phyloP scores from a whole-genome alignment of 2,113 vertebrate genomes.

The Myanophis thanlyinensis region DNA sequence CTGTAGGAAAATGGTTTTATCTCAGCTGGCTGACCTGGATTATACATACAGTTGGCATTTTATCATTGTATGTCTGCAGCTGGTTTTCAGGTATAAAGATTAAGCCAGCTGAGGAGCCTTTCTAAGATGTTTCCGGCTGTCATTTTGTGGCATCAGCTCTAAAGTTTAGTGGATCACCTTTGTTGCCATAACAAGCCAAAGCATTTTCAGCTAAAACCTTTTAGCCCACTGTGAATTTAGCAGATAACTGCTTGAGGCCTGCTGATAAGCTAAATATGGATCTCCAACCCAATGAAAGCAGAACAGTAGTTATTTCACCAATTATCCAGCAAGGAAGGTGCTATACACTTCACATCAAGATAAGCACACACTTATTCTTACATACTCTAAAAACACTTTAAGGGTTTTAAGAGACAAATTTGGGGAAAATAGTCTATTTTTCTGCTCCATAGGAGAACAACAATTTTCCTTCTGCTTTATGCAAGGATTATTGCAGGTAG shows the following conservation, averaged over 20 bases:
- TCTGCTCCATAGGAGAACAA: neutral
- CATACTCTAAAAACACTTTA: neutral
- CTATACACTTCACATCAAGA: neutral
- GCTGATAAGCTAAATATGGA: slow-evolving; percentile 26
- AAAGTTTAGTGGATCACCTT: slow-evolving; percentile 24
- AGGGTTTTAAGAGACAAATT: neutral
- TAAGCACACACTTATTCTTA: neutral
- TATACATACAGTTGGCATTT: slow-evolving; percentile 14
- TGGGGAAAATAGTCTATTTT: neutral
- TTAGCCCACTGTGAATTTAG: slow-evolving; percentile 13
- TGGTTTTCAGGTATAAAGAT: slow-evolving; percentile 21
- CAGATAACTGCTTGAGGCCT: neutral
- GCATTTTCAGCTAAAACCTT: neutral
- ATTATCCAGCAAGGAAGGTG: neutral
- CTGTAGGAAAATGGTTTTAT: slow-evolving; percentile 19
- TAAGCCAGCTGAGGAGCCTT: slow-evolving; percentile 10
- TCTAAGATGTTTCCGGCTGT: slow-evolving; percentile 1
- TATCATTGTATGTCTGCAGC: slow-evolving; percentile 6
- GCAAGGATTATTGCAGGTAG: neutral
- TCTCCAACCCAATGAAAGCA: neutral
- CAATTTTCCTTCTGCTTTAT: neutral
- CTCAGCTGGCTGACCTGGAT: slow-evolving; percentile 21
- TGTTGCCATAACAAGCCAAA: slow-evolving; percentile 16
- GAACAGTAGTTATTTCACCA: neutral
- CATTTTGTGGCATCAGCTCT: slow-evolving; percentile 14